Conservation (phyloP, 2,888 invertebrate species). For the Seladonia tumulorum region DNA sequence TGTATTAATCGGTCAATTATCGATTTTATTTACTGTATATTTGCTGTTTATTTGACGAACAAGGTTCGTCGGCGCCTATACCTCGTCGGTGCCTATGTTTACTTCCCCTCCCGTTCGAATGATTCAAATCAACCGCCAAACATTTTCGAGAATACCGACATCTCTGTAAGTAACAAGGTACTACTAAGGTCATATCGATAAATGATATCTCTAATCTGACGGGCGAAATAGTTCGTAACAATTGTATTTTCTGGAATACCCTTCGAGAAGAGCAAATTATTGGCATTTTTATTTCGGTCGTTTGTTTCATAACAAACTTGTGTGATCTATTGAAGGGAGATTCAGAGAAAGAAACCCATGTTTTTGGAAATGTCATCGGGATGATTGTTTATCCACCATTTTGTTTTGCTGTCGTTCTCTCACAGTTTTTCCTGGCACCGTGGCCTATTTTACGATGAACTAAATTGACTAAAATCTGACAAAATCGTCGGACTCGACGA, state of each 20-base stretch:
- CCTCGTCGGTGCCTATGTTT: no score
- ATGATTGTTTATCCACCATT: slow-evolving; percentile 80
- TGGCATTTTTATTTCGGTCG: neutral
- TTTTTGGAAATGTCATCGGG: slow-evolving; percentile 69
- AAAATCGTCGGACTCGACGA: slow-evolving; percentile 31
- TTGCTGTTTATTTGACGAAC: no score
- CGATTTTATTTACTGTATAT: neutral
- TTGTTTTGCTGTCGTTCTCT: slow-evolving; percentile 75
- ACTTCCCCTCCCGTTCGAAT: neutral
- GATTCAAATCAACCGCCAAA: neutral
- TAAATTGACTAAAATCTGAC: slow-evolving; percentile 49
- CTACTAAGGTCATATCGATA: slow-evolving; percentile 32
- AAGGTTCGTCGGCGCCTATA: no score
- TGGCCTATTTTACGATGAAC: slow-evolving; percentile 74
- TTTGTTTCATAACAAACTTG: neutral
- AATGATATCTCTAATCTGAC: slow-evolving; percentile 35
- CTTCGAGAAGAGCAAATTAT: neutral
- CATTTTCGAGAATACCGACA: slow-evolving; percentile 4
- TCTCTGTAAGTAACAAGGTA: slow-evolving; percentile 28
- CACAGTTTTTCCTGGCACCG: slow-evolving; percentile 70
- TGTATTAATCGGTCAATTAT: neutral
- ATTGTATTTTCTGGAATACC: slow-evolving; percentile 8
- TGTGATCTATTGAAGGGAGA: neutral
- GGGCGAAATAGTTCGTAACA: neutral
- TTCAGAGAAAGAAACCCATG: slow-evolving; percentile 48